Evolutionary conservation across 2,797 vertebrate species (phyloP), one percentile per base, ranked within the genome.

Genomic region (Alfaro cultratus): DNA sequence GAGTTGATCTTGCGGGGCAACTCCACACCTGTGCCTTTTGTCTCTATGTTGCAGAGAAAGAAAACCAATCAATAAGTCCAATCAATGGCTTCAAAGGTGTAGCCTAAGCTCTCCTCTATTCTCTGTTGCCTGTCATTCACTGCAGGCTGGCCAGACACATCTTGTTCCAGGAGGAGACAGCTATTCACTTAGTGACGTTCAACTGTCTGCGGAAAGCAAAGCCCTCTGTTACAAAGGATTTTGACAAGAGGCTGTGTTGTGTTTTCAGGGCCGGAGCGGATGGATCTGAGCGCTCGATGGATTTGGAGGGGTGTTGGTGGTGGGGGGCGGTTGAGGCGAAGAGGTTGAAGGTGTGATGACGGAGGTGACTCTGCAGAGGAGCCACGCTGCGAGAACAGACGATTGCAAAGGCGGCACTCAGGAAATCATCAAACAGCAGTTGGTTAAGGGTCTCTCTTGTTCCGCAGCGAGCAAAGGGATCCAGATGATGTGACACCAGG

Each of bases 381-480:
- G 85, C 75, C 77, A 76, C 76, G 77, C 82, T 83, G 81, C 72
- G 81, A 86, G 94, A 91, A 92, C 89, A 90, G 83, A 78, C 80
- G 64, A 87, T 73, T 70, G 81, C 86, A 81, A 79, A 87, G 83
- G 78, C 85, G 70, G 71, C 62, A 77, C 83, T 81, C 93, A 93
- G 93, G 94, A 96, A 95, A 92, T 92, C 88, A 94, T 94, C 92
- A 93, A 92, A 91, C 92, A 90, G 92, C 88, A 75, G 92, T 90
- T 84, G 94, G 93, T 93, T 92, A 86, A 95, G 93, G 93, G 93
- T 92, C 91, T 93, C 91, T 92, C 92, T 94, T 94, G 92, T 94
- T 89, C 81, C 76, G 23, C 85, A 51, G 85, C 84, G 26, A 79
- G 85, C 86, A 86, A 90, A 93, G 87, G 85, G 89, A 84, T 85